Evolutionary conservation across 2,113 vertebrate species (phyloP), one percentile per base, ranked within the genome.

Genomic region (Centropus bengalensis): DNA sequence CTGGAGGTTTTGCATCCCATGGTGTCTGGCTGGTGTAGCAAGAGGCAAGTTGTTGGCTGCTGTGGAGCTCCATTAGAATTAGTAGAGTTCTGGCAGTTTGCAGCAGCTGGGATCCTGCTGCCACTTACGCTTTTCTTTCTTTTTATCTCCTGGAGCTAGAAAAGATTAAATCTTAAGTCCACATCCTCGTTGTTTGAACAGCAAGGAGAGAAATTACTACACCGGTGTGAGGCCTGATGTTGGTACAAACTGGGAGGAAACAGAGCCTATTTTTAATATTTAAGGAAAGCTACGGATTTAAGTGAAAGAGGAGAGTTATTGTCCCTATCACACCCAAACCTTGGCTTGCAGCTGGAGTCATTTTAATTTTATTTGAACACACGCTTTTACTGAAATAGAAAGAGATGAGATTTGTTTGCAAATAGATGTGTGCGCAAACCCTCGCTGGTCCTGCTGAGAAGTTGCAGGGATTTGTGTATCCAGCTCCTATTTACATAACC

Each of bases 401-500:
- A 22, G 5, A 33, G n/a, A 16, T 4, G 15, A 81, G 91, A 68
- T 91, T 86, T 88, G 82, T 86, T 94, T 95, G 96, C 92, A 95
- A 94, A 93, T 94, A 86, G 74, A 88, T 78, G 94, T 54, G 58
- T 76, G 88, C 75, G 14, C 88, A 58, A 89, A 36, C 79, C 73
- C 85, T 94, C 8, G 7, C 73, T 8, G 56, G 69, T 86, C 76
- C 82, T 89, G 90, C 81, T 56, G 85, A 88, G 52, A 77, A 38
- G 17, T 10, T 32, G 44, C 27, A 67, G 89, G 73, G 91, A 93
- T 94, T 91, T 96, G 93, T 85, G 89, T 86, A 91, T 78, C 79
- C 87, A 91, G 71, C 64, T 75, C 17, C 87, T 18, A 95, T 95
- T 96, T 96, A 93, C 96, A 96, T 97, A 96, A 95, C 88, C 93